Conservation (phyloP, 2,888 invertebrate species). For the Agapostemon virescens region DNA sequence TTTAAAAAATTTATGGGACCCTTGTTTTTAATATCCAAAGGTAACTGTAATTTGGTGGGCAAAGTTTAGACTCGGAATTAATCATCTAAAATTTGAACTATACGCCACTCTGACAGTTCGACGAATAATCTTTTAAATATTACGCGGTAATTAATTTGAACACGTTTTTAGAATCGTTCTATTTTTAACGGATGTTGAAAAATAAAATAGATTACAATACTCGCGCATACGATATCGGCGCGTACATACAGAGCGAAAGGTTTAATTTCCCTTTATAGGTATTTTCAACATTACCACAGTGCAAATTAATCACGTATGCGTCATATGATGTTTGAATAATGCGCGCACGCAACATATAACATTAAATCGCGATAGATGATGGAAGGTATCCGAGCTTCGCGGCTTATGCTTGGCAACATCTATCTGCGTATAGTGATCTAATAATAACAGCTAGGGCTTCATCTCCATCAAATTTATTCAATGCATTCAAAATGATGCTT, state of each 20-base stretch:
- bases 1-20: background rate
- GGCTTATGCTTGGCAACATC: background rate
- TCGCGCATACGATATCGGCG: background rate
- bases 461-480: constrained; percentile 4
- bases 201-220: background rate
- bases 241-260: background rate
- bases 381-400: background rate
- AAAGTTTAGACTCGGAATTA: background rate
- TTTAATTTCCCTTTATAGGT: background rate
- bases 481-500: background rate
- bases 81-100: background rate
- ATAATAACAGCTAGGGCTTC: constrained; percentile 6
- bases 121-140: background rate
- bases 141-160: background rate
- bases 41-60: background rate
- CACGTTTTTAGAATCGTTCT: no score
- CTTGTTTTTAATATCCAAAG: background rate
- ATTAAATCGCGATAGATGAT: background rate
- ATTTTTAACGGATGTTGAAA: background rate
- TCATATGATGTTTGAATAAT: background rate
- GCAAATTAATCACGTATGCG: background rate
- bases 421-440: constrained; percentile 12
- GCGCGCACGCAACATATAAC: background rate
- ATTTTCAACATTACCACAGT: background rate
- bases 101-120: background rate